A percentile compares a stretch with the other conserved stretches of the same genome.
Evolutionary conservation across 2,797 vertebrate species (phyloP).

Genomic region (Mareca strepera): DNA sequence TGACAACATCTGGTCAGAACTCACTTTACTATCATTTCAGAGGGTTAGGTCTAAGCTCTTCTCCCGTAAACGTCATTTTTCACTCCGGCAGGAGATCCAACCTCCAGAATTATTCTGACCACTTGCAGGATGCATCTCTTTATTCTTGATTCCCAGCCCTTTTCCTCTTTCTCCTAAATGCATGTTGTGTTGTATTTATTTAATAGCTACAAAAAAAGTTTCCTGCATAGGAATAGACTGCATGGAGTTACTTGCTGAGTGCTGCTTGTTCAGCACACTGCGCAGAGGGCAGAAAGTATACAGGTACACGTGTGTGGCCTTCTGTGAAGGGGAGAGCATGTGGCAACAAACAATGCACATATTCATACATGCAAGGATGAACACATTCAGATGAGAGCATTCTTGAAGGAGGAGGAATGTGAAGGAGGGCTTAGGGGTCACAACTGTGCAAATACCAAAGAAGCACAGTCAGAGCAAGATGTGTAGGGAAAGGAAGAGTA

Average conservation of each 20-base stretch:
- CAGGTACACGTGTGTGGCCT: neutral
- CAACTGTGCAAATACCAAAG: neutral
- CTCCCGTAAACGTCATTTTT: constrained; percentile 68
- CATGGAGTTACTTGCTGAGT: neutral
- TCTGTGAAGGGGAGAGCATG: neutral
- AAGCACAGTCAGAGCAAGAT: neutral
- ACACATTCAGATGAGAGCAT: neutral
- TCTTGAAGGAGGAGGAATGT: neutral
- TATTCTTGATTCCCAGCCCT: constrained; percentile 40
- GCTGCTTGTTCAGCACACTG: neutral
- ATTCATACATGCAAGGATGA: neutral
- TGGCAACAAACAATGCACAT: neutral
- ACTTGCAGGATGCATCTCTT: constrained; percentile 34
- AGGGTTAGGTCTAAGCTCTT: constrained; percentile 64
- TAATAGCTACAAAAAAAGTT: neutral
- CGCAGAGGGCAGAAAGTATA: neutral
- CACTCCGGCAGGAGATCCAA: constrained; percentile 51
- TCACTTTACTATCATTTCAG: constrained; percentile 66
- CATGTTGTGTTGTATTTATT: constrained; percentile 30
- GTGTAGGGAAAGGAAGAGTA: neutral
- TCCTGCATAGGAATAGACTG: neutral
- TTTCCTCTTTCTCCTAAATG: constrained; percentile 17
- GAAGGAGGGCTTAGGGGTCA: neutral
- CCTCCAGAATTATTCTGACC: constrained; percentile 52
- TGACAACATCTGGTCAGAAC: constrained; percentile 54